Conservation (phyloP, 2,113 vertebrate species). For the Centrocercus urophasianus region DNA sequence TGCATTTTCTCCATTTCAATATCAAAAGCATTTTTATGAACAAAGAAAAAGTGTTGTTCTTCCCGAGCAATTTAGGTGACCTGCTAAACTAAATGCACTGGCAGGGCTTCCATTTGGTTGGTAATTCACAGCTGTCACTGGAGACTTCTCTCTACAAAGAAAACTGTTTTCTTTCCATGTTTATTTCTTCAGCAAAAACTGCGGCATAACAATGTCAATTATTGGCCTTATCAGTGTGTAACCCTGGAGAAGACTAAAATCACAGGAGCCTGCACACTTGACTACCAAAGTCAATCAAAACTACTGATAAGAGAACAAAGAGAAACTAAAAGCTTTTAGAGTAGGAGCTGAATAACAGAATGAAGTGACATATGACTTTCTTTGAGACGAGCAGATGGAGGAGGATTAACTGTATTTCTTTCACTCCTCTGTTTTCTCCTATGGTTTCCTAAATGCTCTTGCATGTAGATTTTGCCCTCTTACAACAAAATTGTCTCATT, state of each 20-base stretch:
- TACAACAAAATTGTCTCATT: constrained; percentile 38
- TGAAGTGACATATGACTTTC: constrained; percentile 59
- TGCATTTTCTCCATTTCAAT: constrained; percentile 42
- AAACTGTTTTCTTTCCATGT: constrained; percentile 60
- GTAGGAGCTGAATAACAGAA: constrained; percentile 50
- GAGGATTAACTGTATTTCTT: constrained; percentile 48
- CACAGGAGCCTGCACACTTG: constrained; percentile 62
- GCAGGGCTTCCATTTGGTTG: constrained; percentile 62
- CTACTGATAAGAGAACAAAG: constrained; percentile 65
- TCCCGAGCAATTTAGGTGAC: constrained; percentile 62
- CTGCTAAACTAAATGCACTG: constrained; percentile 59
- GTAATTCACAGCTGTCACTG: constrained; percentile 70
- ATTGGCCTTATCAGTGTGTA: constrained; percentile 73
- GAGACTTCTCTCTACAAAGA: constrained; percentile 54
- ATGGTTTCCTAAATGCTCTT: constrained; percentile 4
- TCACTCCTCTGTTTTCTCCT: not conserved
- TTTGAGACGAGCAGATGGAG: constrained; percentile 46
- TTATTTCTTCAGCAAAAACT: constrained; percentile 65
- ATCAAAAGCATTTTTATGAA: constrained; percentile 27
- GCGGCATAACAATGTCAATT: constrained; percentile 66
- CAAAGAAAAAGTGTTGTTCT: constrained; percentile 7
- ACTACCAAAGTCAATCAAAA: constrained; percentile 75
- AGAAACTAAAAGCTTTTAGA: constrained; percentile 50
- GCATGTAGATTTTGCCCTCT: constrained; percentile 38
- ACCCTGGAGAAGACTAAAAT: constrained; percentile 72